phyloP scores from a whole-genome alignment of 1,140 invertebrate genomes.

The Cotesia chilonis region DNA sequence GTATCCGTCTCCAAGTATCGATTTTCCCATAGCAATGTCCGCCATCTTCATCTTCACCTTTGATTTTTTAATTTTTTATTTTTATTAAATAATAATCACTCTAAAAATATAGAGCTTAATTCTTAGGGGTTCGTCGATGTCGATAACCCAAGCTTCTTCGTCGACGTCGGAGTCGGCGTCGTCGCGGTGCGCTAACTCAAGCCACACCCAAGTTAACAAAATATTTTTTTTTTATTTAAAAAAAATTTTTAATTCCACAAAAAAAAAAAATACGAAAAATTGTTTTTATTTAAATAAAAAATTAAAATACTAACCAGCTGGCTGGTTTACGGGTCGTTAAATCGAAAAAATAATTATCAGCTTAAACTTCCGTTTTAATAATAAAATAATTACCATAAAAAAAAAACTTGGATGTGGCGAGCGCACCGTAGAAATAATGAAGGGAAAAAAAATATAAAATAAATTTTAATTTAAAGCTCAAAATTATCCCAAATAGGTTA shows the following conservation, averaged over 20 bases:
- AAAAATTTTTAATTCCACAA: too few relatives aligned
- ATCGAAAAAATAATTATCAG: neutral
- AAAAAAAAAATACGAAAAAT: too few relatives aligned
- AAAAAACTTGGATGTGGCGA: too few relatives aligned
- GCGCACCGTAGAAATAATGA: neutral
- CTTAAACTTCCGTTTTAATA: conserved; percentile 7
- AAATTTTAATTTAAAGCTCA: conserved; percentile 23
- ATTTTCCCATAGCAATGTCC: too few relatives aligned
- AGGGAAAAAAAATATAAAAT: conserved; percentile 36
- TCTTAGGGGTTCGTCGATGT: neutral
- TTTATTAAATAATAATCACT: neutral
- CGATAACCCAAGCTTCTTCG: conserved; percentile 16
- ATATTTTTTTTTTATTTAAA: neutral
- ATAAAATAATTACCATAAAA: too few relatives aligned
- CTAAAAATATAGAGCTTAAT: too few relatives aligned
- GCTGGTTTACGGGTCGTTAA: conserved; percentile 24
- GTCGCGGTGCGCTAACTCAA: conserved; percentile 29
- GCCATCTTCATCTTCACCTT: too few relatives aligned
- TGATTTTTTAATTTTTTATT: too few relatives aligned
- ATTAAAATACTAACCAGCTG: conserved; percentile 14
- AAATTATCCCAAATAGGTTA: conserved; percentile 25
- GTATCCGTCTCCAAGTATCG: too few relatives aligned
- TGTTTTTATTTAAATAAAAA: neutral
- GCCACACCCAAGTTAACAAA: conserved; percentile 27
- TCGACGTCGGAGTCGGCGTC: conserved; percentile 37